Percentiles rank a stretch among this genome's conserved stretches.
phyloP scores from a whole-genome alignment of 2,113 vertebrate species.

The Pica pica region DNA sequence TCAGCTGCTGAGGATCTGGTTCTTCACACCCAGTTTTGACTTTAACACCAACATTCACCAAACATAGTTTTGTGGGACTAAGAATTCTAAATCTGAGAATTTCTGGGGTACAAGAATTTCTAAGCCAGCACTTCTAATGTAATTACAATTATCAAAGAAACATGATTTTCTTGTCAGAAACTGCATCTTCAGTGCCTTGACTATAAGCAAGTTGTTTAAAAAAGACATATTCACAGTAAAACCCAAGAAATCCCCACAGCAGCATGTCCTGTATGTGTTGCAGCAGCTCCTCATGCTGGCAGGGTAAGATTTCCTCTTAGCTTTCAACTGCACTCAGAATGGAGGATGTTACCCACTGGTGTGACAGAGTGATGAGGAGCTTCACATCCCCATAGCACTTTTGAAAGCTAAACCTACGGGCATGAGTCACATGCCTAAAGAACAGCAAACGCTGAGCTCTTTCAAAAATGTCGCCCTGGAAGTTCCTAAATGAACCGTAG shows the following conservation, averaged over 20 bases:
- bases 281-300: background rate
- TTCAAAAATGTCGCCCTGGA: background rate
- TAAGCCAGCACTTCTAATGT: background rate
- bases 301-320: background rate
- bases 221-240: background rate
- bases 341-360: background rate
- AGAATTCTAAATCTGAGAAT: background rate
- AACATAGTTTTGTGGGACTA: background rate
- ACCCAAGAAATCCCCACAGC: background rate
- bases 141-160: background rate
- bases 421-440: background rate
- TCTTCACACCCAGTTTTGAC: background rate
- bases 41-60: background rate
- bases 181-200: background rate
- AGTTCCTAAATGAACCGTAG: background rate
- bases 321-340: background rate
- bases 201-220: background rate
- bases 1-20: background rate
- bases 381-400: background rate
- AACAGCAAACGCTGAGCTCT: background rate
- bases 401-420: background rate
- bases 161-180: background rate
- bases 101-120: background rate
- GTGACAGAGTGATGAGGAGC: background rate
- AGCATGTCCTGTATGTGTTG: fast-evolving